Evolutionary conservation across 2,113 vertebrate genomes (phyloP).

Genomic region (Pollimyrus isidori): DNA sequence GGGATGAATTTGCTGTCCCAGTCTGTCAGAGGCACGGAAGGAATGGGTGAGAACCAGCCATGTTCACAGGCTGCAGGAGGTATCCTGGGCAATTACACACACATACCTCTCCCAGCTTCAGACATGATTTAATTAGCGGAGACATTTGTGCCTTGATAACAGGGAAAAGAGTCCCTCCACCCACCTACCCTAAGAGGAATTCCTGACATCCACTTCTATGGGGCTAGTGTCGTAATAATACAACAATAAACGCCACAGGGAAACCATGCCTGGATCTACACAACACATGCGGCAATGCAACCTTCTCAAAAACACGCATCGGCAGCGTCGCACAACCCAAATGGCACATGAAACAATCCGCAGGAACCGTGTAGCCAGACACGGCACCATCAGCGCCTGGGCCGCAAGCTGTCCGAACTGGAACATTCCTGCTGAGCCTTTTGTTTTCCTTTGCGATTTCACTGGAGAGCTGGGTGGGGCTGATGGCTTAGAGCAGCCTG

Average conservation of each 20-base stretch:
- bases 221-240: neutral
- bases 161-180: neutral
- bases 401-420: neutral
- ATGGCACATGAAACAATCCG: neutral
- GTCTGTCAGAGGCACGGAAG: neutral
- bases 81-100: neutral
- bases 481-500: neutral
- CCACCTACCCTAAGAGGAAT: neutral
- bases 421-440: neutral
- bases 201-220: neutral
- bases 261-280: neutral
- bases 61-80: neutral
- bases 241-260: neutral
- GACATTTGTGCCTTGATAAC: neutral
- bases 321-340: neutral
- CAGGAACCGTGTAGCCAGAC: neutral
- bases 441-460: neutral
- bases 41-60: no score
- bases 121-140: neutral
- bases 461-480: neutral
- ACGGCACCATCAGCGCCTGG: neutral
- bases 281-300: neutral
- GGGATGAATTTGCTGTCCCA: neutral
- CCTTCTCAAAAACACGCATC: neutral
- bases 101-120: neutral